A percentile compares a stretch with the other conserved stretches of the same genome.
Conservation (phyloP, 2,888 invertebrate genomes). For the Magallana nippona region DNA sequence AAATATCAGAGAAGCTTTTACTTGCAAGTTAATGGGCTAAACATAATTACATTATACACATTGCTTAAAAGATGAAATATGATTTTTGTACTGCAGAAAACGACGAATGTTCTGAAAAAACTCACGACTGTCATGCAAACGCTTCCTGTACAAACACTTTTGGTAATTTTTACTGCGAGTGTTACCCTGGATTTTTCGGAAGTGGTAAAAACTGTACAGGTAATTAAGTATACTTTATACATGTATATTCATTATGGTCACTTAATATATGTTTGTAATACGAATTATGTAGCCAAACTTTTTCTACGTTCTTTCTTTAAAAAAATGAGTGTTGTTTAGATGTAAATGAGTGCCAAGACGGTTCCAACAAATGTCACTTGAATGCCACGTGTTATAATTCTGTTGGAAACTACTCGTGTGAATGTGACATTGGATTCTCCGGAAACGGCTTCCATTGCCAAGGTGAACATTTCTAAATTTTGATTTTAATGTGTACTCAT, state of each 20-base stretch:
- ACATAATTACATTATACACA: too few relatives aligned
- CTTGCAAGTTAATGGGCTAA: too few relatives aligned
- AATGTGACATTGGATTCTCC: conserved; percentile 25
- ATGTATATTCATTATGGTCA: too few relatives aligned
- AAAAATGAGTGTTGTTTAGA: neutral
- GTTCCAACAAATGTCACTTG: neutral
- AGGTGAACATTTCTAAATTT: neutral
- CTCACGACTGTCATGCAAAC: conserved; percentile 28
- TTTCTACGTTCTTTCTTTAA: too few relatives aligned
- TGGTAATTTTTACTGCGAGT: conserved; percentile 40
- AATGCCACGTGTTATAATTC: conserved; percentile 26
- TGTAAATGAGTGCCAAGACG: neutral
- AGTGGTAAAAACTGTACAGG: conserved; percentile 36
- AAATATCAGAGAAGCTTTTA: too few relatives aligned
- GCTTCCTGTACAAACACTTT: conserved; percentile 39
- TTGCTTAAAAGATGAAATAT: too few relatives aligned
- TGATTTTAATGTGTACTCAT: too few relatives aligned
- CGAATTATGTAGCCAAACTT: too few relatives aligned
- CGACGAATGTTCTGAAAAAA: conserved; percentile 24
- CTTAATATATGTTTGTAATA: too few relatives aligned
- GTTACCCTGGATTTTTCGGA: conserved; percentile 39
- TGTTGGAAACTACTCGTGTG: conserved; percentile 5
- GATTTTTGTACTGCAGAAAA: neutral
- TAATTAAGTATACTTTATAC: neutral
- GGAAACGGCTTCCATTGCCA: neutral